phyloP scores from a whole-genome alignment of 2,888 invertebrate species.

The Nomada hirtipes region DNA sequence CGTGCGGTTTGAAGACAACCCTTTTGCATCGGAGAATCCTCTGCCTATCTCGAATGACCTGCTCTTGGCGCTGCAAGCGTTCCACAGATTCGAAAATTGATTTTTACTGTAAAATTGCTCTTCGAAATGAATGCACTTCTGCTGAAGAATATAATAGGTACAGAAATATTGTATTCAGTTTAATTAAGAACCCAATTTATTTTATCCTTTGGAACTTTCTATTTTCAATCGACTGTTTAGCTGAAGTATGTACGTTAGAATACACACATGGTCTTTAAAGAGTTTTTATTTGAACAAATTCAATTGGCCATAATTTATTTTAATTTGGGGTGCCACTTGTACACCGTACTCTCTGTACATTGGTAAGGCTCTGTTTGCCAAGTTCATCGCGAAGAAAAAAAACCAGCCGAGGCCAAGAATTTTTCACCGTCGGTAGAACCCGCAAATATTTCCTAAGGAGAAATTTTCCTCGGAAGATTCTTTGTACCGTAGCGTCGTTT shows the following conservation, averaged over 20 bases:
- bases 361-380: not conserved
- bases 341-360: not conserved
- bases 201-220: too few species aligned
- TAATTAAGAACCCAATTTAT: too few species aligned
- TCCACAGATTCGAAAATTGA: not conserved
- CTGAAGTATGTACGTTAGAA: too few species aligned
- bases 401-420: not conserved
- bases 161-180: too few species aligned
- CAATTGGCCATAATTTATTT: too few species aligned
- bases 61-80: not conserved
- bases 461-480: slow-evolving; percentile 28
- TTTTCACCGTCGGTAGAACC: slow-evolving; percentile 31
- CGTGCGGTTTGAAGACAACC: slow-evolving; percentile 26
- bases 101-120: too few species aligned
- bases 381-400: not conserved
- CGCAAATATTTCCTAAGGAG: slow-evolving; percentile 37
- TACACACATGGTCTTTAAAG: too few species aligned
- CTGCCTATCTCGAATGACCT: not conserved
- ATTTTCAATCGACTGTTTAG: too few species aligned
- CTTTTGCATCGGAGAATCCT: slow-evolving; percentile 15
- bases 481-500: slow-evolving; percentile 26
- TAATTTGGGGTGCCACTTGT: too few species aligned
- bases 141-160: too few species aligned
- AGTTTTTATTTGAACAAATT: too few species aligned
- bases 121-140: too few species aligned